Percentiles rank a stretch among this genome's conserved stretches.
These are phyloP conservation scores for Alectoris magna DNA, from an alignment of 2,797 vertebrate species.

Conservation along the genomic window DNA sequence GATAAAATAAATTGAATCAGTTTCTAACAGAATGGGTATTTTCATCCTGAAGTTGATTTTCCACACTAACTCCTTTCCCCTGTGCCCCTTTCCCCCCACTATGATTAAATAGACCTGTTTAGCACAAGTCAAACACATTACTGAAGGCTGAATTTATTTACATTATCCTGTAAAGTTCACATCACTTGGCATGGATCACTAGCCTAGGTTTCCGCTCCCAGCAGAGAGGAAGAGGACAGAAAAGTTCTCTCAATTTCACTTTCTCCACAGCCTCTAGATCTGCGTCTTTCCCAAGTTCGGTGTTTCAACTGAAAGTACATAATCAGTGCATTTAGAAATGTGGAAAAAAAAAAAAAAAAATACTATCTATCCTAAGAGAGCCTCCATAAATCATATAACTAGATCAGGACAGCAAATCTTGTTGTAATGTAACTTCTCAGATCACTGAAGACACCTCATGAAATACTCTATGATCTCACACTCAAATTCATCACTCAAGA, in stretches of 20 bases:
- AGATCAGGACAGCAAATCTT: background rate
- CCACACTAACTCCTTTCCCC: background rate
- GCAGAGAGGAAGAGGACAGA: background rate
- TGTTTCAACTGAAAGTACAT: background rate
- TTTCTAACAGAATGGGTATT: background rate
- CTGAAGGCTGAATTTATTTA: background rate
- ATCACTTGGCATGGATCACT: background rate
- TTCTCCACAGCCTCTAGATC: background rate
- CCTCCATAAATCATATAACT: background rate
- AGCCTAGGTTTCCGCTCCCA: background rate
- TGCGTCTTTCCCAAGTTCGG: background rate
- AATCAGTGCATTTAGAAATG: background rate
- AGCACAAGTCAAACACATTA: accelerated
- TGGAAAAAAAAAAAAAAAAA: background rate
- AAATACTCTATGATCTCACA: background rate
- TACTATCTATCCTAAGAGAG: background rate
- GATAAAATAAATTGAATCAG: background rate
- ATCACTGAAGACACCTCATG: background rate
- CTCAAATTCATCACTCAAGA: background rate
- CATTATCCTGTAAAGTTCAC: background rate
- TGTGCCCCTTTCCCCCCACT: background rate
- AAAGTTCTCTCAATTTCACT: background rate
- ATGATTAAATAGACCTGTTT: background rate
- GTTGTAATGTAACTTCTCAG: background rate
- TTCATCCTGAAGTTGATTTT: background rate